Base-by-base conservation (phyloP, 1,140 invertebrate genomes). In the Neodiprion lecontei region DNA sequence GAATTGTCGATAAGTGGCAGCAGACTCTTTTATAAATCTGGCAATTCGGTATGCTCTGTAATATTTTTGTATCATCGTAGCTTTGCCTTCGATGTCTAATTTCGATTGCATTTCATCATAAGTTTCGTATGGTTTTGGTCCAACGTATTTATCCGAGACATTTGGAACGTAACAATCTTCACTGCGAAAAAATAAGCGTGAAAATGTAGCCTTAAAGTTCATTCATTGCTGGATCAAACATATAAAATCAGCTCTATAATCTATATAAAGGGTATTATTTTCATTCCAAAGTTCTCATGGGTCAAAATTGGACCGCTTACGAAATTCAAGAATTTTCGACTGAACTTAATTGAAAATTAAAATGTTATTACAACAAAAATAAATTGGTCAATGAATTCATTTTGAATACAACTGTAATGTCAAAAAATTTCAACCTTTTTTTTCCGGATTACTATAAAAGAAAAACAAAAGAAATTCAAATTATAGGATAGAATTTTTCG, bases 31-130 rank as follows among this genome's bases (percentile, higher is more conserved):
- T 0, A 88, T 76, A 17, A 78, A 73, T 73, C 83, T 84, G 69
- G 77, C 47, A 28, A 85, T 76, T 72, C 84, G 87, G 72, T 91
- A 86, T 69, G 87, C 87, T 74, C 85, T 86, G 74, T 90, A 91
- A 69, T 89, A 88, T 70, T 89, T 86, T 76, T 94, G 92, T 75
- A 94, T 93, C 9, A 90, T 83, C 21, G 86, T 79, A 3, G 91
- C 92, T 66, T 89, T 89, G 23, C 88, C 85, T 50, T 89, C 83
- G 47, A 91, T 84, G 76, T 91, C 89, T 17, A 90, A 75, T 12
- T 90, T 81, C 71, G 70, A 81, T 49, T 88, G 83, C 82, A 89
- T 87, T 78, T 91, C 87, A 1, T 90, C 89, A 40, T 89, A 90
- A 2, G 88, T 89, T 78, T 91, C 89, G 68, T 93, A 93, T 1